Evolutionary conservation across 2,113 vertebrate species (phyloP), one percentile per base, ranked within the genome.

Genomic region (Hippocampus comes): DNA sequence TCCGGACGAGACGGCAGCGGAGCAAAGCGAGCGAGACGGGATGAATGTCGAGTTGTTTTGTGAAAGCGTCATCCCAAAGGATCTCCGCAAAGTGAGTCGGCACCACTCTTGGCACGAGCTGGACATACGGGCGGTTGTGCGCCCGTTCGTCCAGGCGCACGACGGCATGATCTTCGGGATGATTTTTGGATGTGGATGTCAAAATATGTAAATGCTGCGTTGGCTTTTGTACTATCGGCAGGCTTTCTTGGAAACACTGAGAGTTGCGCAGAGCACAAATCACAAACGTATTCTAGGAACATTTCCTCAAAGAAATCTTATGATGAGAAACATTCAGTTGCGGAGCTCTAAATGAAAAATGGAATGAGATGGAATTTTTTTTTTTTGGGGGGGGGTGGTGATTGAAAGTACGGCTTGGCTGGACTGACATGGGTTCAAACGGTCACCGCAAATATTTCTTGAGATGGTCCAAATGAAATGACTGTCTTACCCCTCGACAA

Each of bases 401-500:
- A 6, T 18, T 18, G 0, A 18, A 51, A 51, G 18, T 20, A 8
- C 49, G 18, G 49, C 18, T 20, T 48, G 15, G 14, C 46, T 48
- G 46, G 46, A 51, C 49, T 48, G 14, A 51, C 18, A 7, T 7
- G 49, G 49, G 18, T 51, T 20, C 17, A 51, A 51, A 51, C 7
- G 1, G 46, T 15, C 46, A 48, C 46, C 9, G 46, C 18, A 20
- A 7, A 7, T 20, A 51, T 51, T 17, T 51, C 49, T 20, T 51
- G 15, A 51, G 17, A 51, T 51, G 49, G 18, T 7, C 14, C 14
- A 48, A 48, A 48, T 12, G 14, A 49, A 15, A 48, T 48, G 51
- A 25, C 23, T 74, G 21, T 74, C 93, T 93, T 89, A 99, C 97
- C 97, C 97, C 88, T 99, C 97, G 7, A 99, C 97, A 0, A 99